Conservation (phyloP, 1,140 invertebrate genomes). For the Apis mellifera region Amel_HAv3.1 CM009936.2:11144501-11145000, state of each 20-base stretch:
- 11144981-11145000: conserved; percentile 58
- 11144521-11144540: no score
- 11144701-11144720: neutral
- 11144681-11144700: neutral
- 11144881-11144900: conserved; percentile 69
- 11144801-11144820: conserved; percentile 49
- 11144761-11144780: conserved; percentile 66
- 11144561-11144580: no score
- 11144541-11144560: no score
- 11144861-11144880: conserved; percentile 58
- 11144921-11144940: conserved; percentile 46
- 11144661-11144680: neutral
- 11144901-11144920: conserved; percentile 69
- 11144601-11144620: no score
- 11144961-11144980: conserved; percentile 4
- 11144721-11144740: neutral
- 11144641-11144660: no score
- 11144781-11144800: neutral
- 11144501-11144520: neutral
- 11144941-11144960: conserved; percentile 38
- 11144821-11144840: neutral
- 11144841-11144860: conserved; percentile 57
- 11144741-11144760: conserved; percentile 60
- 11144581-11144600: no score
- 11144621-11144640: no score